These are phyloP conservation scores for Embiotoca jacksoni DNA, from an alignment of 2,113 vertebrate genomes.

Conservation along the genomic window DNA sequence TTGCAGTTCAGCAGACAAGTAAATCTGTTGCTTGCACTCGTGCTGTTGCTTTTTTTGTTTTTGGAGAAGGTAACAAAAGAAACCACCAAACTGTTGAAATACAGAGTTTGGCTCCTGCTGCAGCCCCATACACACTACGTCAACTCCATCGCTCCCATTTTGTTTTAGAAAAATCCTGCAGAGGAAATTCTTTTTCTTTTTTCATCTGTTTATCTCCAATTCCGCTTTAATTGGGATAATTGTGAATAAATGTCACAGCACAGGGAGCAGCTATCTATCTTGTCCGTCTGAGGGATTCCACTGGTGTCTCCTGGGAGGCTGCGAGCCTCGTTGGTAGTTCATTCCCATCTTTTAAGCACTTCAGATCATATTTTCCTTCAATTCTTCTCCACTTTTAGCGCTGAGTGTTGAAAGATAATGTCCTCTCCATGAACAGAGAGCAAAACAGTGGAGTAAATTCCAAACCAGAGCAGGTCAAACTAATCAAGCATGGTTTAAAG, in stretches of 20 bases:
- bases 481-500: slow-evolving; percentile 34
- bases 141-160: neutral
- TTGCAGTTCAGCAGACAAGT: too few species aligned
- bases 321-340: slow-evolving; percentile 25
- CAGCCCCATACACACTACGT: too few species aligned
- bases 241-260: slow-evolving; percentile 39
- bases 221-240: slow-evolving; percentile 69
- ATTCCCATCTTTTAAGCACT: slow-evolving; percentile 20
- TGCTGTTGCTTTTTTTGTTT: too few species aligned
- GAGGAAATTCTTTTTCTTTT: slow-evolving; percentile 45
- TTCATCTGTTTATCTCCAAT: slow-evolving; percentile 50
- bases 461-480: slow-evolving; percentile 36
- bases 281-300: slow-evolving; percentile 56
- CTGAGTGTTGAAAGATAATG: slow-evolving; percentile 1
- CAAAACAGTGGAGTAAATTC: slow-evolving; percentile 19
- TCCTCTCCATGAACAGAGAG: slow-evolving; percentile 12
- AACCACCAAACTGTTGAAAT: too few species aligned
- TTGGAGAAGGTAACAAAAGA: too few species aligned
- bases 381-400: slow-evolving; percentile 2
- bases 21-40: too few species aligned
- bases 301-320: slow-evolving; percentile 50
- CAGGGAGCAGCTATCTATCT: slow-evolving; percentile 19
- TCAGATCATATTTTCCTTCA: slow-evolving; percentile 30
- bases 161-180: slow-evolving; percentile 1
- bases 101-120: too few species aligned